Evolutionary conservation across 2,797 vertebrate genomes (phyloP).

Genomic region (Mormyrops attenuatus): DNA sequence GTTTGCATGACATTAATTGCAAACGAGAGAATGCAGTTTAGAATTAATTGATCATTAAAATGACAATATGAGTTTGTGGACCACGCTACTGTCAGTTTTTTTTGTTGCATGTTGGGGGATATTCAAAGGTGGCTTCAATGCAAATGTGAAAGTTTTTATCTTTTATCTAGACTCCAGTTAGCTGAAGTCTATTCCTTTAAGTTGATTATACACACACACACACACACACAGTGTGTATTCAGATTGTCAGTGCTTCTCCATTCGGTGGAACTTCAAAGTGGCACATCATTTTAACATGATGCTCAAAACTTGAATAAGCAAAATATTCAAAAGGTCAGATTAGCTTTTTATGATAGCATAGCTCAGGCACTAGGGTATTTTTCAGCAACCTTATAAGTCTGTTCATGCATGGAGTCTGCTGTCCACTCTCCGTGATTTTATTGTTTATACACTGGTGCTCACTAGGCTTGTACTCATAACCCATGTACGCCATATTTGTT

Average conservation of each 20-base stretch:
- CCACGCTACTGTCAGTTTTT: not conserved
- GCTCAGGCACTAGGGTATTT: not conserved
- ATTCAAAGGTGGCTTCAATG: not conserved
- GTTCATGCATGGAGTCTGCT: not conserved
- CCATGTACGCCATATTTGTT: slow-evolving; percentile 5
- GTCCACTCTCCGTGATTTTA: not conserved
- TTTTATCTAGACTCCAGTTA: not conserved
- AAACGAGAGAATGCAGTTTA: slow-evolving; percentile 23
- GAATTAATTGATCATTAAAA: slow-evolving; percentile 32
- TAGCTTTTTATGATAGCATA: not conserved
- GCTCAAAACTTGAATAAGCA: not conserved
- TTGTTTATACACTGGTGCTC: not conserved
- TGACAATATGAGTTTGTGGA: slow-evolving; percentile 1
- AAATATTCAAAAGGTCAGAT: not conserved
- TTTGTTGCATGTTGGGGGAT: not conserved
- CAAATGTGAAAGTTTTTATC: not conserved
- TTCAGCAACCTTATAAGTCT: not conserved
- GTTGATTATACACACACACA: not conserved
- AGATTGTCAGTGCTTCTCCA: not conserved
- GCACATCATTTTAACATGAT: not conserved
- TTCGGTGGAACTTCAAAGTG: not conserved
- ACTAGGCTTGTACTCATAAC: not conserved
- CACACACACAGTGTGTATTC: too few relatives aligned
- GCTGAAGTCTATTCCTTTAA: not conserved
- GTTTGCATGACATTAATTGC: slow-evolving; percentile 31